Conservation (phyloP, 64 coral and sea anemone species). For the Porites australiensis region DNA sequence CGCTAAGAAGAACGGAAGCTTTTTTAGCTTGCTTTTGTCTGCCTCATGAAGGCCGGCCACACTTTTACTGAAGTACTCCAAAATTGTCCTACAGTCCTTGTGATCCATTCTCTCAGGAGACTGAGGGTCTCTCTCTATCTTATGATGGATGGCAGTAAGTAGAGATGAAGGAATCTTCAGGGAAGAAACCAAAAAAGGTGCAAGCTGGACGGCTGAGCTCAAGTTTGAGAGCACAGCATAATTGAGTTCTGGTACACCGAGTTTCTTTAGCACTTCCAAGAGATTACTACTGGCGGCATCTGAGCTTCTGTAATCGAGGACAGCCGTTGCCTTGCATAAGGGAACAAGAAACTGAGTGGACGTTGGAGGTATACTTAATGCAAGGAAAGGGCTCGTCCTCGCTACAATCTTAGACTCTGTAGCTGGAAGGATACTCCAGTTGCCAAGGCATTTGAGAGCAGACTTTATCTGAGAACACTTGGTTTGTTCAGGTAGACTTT, state of each 20-base stretch:
- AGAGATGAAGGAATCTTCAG: conserved; percentile 6
- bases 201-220: not conserved
- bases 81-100: not conserved
- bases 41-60: not conserved
- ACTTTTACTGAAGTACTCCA: conserved; percentile 27
- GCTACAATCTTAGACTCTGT: not conserved
- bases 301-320: not conserved
- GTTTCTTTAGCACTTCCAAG: not conserved
- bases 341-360: not conserved
- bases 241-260: conserved; percentile 13
- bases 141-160: not conserved
- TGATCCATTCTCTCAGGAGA: not conserved
- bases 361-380: not conserved
- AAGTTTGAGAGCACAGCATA: not conserved
- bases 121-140: not conserved
- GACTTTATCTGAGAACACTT: not conserved
- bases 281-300: not conserved
- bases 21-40: not conserved
- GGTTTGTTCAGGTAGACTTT: not conserved
- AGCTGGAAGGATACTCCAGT: conserved; percentile 61
- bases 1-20: conserved; percentile 33
- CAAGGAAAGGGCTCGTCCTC: not conserved
- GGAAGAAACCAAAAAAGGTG: not conserved
- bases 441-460: not conserved
- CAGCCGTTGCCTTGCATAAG: not conserved